Evolutionary conservation across 2,888 invertebrate species (phyloP).

Genomic region (Machimus atricapillus): DNA sequence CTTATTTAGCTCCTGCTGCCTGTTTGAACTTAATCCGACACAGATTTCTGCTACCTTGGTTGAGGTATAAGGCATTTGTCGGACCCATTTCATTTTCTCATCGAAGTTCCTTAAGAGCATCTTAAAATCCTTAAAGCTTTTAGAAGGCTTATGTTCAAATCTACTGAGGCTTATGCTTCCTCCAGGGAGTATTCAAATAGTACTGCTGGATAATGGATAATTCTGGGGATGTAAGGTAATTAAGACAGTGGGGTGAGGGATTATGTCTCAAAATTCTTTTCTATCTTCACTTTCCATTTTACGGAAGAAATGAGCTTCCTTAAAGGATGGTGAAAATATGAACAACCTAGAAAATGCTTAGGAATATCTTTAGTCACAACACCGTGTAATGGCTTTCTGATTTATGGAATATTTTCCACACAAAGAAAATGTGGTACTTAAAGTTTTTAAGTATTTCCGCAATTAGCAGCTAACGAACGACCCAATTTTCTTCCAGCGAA

Average conservation of each 20-base stretch:
- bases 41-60: slow-evolving; percentile 16
- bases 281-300: background rate
- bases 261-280: background rate
- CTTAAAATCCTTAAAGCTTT: slow-evolving; percentile 14
- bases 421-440: background rate
- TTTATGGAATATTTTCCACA: background rate
- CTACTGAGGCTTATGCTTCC: background rate
- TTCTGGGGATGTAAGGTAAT: background rate
- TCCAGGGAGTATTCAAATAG: background rate
- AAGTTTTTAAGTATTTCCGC: background rate
- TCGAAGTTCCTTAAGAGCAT: slow-evolving; percentile 13
- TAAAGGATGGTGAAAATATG: background rate
- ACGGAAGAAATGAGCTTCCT: background rate
- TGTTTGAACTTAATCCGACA: slow-evolving; percentile 4
- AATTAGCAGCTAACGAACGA: background rate
- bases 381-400: background rate
- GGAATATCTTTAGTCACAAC: background rate
- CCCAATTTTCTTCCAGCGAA: background rate
- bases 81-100: slow-evolving; percentile 21
- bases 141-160: slow-evolving; percentile 14
- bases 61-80: slow-evolving; percentile 5
- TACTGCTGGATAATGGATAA: slow-evolving; percentile 5
- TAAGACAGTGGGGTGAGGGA: background rate
- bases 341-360: background rate
- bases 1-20: slow-evolving; percentile 1